These are phyloP conservation scores for Scaptomyza hsui DNA, from an alignment of 1,140 invertebrate species.

Conservation along the genomic window DNA sequence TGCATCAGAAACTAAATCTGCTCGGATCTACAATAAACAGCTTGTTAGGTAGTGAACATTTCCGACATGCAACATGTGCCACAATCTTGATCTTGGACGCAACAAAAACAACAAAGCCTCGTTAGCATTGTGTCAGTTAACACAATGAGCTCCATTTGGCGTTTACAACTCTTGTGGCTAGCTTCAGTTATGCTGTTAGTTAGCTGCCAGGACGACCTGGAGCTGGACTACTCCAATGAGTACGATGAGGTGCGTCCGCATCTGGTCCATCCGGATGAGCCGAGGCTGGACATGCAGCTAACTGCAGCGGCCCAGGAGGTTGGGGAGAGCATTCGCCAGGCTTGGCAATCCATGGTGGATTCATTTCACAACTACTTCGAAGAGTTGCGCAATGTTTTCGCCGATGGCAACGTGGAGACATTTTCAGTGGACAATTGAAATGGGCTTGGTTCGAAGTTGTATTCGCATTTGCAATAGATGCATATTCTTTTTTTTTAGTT, in stretches of 20 bases:
- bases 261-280: conserved; percentile 58
- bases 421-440: conserved; percentile 7
- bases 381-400: conserved; percentile 47
- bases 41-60: conserved; percentile 1
- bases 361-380: conserved; percentile 58
- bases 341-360: conserved; percentile 67
- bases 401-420: conserved; percentile 18
- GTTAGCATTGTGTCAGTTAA: conserved; percentile 35
- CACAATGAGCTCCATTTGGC: conserved; percentile 41
- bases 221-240: conserved; percentile 66
- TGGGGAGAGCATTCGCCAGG: conserved; percentile 46
- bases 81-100: not conserved
- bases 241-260: conserved; percentile 68
- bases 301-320: conserved; percentile 49
- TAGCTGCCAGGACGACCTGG: conserved; percentile 20
- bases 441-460: not conserved
- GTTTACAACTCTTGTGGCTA: conserved; percentile 9
- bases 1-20: not conserved
- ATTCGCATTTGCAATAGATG: not conserved
- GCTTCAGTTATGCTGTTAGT: not conserved
- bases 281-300: conserved; percentile 53
- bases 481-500: too few relatives aligned
- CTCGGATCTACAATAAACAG: not conserved
- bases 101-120: conserved; percentile 52
- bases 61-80: not conserved